phyloP scores from a whole-genome alignment of 2,888 invertebrate genomes.

The Tenthredo distinguenda region DNA sequence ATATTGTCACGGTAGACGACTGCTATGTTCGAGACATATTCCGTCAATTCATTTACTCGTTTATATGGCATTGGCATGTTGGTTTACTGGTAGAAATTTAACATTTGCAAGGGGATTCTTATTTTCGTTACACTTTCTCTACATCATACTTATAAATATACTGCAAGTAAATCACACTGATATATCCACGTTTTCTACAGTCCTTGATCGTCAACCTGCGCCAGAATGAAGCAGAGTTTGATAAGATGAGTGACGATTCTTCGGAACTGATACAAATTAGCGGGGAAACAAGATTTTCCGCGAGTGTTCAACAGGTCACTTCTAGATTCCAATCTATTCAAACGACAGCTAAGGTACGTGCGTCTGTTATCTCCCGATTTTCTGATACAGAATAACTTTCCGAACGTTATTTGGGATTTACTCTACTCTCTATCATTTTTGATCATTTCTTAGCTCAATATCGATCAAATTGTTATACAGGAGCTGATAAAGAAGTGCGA shows the following conservation, averaged over 20 bases:
- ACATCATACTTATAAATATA: not conserved
- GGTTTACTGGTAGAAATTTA: conserved; percentile 48
- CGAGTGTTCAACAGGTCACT: conserved; percentile 93
- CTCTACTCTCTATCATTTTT: not conserved
- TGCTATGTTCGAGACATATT: conserved; percentile 33
- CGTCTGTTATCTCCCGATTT: not conserved
- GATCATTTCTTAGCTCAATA: not conserved
- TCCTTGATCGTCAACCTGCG: conserved; percentile 88
- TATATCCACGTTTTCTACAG: conserved; percentile 78
- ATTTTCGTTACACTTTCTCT: conserved; percentile 35
- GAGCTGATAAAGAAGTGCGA: conserved; percentile 96
- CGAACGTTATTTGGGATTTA: not conserved
- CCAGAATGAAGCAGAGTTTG: conserved; percentile 92
- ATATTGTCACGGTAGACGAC: conserved; percentile 33
- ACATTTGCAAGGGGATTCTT: conserved; percentile 53
- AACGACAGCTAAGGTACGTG: conserved; percentile 86
- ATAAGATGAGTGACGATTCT: conserved; percentile 91
- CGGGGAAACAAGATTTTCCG: conserved; percentile 92
- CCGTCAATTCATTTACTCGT: conserved; percentile 56
- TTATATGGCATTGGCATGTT: conserved; percentile 55
- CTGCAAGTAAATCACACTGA: not conserved
- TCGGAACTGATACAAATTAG: conserved; percentile 91
- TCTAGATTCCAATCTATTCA: conserved; percentile 95
- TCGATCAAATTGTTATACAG: conserved; percentile 68
- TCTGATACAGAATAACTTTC: not conserved